Conservation (phyloP, 35 echinoderm and acorn worm species). For the Stichopus chloronotus region DNA sequence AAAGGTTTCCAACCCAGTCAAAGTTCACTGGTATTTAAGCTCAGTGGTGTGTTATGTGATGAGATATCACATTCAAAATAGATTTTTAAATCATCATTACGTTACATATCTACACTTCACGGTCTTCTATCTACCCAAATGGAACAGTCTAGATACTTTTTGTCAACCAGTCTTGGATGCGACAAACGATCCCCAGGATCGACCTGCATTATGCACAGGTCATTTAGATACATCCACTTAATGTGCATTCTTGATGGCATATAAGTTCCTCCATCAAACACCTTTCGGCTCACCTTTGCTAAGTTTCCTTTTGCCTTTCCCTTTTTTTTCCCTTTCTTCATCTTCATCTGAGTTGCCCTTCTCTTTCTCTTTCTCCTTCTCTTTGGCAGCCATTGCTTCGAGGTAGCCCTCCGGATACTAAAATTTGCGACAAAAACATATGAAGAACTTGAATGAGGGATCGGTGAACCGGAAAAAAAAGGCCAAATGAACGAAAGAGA, state of each 20-base stretch:
- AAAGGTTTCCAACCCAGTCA: background rate
- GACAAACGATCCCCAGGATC: too few relatives aligned
- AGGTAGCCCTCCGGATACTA: slow-evolving; percentile 98
- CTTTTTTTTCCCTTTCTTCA: slow-evolving; percentile 59
- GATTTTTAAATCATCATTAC: too few relatives aligned
- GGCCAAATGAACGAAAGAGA: background rate
- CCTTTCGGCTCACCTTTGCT: slow-evolving; percentile 70
- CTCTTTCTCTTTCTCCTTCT: slow-evolving; percentile 74
- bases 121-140: too few relatives aligned
- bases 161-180: too few relatives aligned
- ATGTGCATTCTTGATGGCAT: too few relatives aligned
- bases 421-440: slow-evolving; percentile 27
- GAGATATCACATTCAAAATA: background rate
- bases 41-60: background rate
- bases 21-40: too few relatives aligned
- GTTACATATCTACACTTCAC: too few relatives aligned
- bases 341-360: slow-evolving; percentile 50
- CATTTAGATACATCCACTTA: too few relatives aligned
- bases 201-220: too few relatives aligned
- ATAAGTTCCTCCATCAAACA: too few relatives aligned
- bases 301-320: slow-evolving; percentile 61
- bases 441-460: background rate
- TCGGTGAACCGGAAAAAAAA: background rate
- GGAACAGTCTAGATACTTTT: too few relatives aligned
- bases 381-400: slow-evolving; percentile 96